These are phyloP conservation scores for Bombus breviceps DNA, from an alignment of 1,140 invertebrate species.

Conservation along the genomic window DNA sequence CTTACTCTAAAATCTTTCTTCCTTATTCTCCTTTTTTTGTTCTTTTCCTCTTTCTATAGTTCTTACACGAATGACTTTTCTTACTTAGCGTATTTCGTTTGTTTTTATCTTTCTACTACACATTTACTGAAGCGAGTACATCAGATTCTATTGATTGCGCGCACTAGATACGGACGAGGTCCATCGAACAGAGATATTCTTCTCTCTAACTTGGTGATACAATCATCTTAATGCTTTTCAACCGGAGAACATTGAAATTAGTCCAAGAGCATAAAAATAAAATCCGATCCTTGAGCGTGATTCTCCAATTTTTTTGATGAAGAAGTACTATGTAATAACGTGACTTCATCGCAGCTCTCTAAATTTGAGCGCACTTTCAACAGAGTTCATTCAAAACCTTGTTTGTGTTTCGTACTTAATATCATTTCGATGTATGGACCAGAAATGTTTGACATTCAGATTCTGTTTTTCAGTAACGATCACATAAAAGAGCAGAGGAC, in stretches of 20 bases:
- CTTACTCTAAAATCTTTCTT: slow-evolving; percentile 74
- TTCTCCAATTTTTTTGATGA: not conserved
- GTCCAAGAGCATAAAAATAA: slow-evolving; percentile 8
- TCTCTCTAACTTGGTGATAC: slow-evolving; percentile 27
- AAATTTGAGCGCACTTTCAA: slow-evolving; percentile 53
- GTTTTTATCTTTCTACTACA: slow-evolving; percentile 79
- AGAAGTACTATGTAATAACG: not conserved
- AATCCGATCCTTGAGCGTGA: not conserved
- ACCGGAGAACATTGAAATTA: slow-evolving; percentile 10
- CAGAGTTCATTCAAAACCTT: slow-evolving; percentile 22
- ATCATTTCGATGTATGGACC: slow-evolving; percentile 58
- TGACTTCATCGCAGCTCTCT: slow-evolving; percentile 36
- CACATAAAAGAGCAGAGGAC: slow-evolving; percentile 55
- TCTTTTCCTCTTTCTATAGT: slow-evolving; percentile 75
- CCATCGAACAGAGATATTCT: slow-evolving; percentile 28
- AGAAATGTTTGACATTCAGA: slow-evolving; percentile 50
- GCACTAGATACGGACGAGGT: slow-evolving; percentile 31
- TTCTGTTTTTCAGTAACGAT: slow-evolving; percentile 28
- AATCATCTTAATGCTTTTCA: slow-evolving; percentile 41
- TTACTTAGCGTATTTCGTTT: slow-evolving; percentile 71
- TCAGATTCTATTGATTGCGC: slow-evolving; percentile 44
- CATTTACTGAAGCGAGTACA: slow-evolving; percentile 59
- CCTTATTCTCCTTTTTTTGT: slow-evolving; percentile 62
- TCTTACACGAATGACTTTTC: slow-evolving; percentile 68
- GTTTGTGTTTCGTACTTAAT: slow-evolving; percentile 68